Evolutionary conservation across 2,113 vertebrate genomes (phyloP).

Genomic region (Tautogolabrus adspersus): DNA sequence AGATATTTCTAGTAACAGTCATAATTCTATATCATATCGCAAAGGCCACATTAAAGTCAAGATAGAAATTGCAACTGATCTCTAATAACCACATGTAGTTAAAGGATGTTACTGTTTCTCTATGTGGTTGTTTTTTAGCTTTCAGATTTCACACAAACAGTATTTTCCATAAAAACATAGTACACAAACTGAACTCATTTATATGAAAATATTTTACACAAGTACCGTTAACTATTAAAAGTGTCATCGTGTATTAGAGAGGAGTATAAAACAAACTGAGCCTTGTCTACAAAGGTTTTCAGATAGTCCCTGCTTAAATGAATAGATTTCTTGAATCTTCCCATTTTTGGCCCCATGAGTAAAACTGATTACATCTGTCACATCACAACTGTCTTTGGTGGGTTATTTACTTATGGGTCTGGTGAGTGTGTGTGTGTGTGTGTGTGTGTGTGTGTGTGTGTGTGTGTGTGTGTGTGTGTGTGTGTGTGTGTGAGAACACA

Average conservation of each 20-base stretch:
- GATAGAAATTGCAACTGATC: conserved; percentile 29
- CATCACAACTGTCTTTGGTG: not conserved
- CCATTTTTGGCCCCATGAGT: not conserved
- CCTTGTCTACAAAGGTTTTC: conserved; percentile 1
- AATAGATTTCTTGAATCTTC: conserved; percentile 22
- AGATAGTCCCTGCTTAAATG: conserved; percentile 12
- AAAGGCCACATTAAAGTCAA: conserved; percentile 67
- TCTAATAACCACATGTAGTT: conserved; percentile 20
- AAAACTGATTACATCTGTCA: not conserved
- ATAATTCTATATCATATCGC: conserved; percentile 3
- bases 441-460: too few species aligned
- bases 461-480: too few species aligned
- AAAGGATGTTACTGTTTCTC: conserved; percentile 13
- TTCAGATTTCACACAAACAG: not conserved
- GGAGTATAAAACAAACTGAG: conserved; percentile 27
- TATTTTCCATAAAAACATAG: not conserved
- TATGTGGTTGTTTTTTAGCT: not conserved
- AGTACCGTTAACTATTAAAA: conserved; percentile 8
- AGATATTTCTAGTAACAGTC: conserved; percentile 1
- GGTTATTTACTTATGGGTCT: not conserved
- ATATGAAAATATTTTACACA: conserved; percentile 8
- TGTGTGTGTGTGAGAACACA: not conserved
- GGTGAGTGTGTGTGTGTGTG: not conserved
- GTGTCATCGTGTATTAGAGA: not conserved
- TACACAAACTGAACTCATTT: not conserved